Evolutionary conservation across 2,888 invertebrate genomes (phyloP), one percentile per base, ranked within the genome.

Genomic region (Melanotus villosus): DNA sequence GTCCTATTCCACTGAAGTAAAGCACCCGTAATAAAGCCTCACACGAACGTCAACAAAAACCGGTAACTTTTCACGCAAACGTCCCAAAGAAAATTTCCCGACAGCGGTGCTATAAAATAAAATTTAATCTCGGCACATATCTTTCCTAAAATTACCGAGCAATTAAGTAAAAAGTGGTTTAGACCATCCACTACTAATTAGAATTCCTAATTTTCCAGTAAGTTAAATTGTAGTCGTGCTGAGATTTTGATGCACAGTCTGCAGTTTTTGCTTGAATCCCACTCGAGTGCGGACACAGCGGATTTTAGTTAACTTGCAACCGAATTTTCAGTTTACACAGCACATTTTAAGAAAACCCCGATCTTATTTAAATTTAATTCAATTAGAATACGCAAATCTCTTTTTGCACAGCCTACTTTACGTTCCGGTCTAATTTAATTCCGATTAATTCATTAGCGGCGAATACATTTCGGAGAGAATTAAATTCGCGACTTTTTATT

Each of bases 181-280:
- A 72, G 69, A 66, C 21, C 72, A 73, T 73, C 72, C 23, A 71
- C 69, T 73, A 74, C 73, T 74, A 75, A 75, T 75, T 75, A 73
- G 68, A 73, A 73, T 67, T 72, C 72, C 74, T 75, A 78, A 79
- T 78, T 74, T 78, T 79, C 73, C 75, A 67, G 60, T 62, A 73
- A 70, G 70, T 75, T 76, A 68, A 76, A 74, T 73, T 71, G 71
- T 70, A 67, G 62, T 64, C 66, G 72, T 72, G 76, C 72, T 73
- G 78, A 77, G 75, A 77, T 77, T 78, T 76, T 77, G 75, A 77
- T 77, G 76, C 75, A 76, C 72, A 75, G 70, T 77, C 73, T 71
- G 76, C 75, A 76, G 73, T 78, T 78, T 78, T 78, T 77, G 76
- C 71, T 60, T n/a, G 64, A 66, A 75, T 71, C 69, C 71, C 71